Conservation (phyloP, 2,888 invertebrate genomes). For the Drosophila picticornis region DNA sequence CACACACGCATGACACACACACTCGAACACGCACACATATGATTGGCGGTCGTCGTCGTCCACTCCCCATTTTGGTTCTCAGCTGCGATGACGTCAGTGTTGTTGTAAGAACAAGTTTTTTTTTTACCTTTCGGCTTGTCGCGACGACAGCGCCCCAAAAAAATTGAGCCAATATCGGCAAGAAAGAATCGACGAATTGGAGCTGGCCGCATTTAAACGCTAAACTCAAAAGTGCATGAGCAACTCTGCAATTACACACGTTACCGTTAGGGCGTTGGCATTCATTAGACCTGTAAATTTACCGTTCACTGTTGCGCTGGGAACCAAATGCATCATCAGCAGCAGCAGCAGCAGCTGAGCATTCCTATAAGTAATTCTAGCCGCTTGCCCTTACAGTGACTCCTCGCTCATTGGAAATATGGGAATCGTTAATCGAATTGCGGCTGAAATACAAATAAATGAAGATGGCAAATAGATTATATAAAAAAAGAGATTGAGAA, state of each 20-base stretch:
- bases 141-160: slow-evolving; percentile 17
- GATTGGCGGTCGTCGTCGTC: slow-evolving; percentile 71
- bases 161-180: slow-evolving; percentile 29
- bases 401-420: neutral
- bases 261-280: slow-evolving; percentile 71
- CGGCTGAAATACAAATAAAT: neutral
- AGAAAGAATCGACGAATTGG: slow-evolving; percentile 32
- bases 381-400: slow-evolving; percentile 13
- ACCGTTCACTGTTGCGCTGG: slow-evolving; percentile 59
- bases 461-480: neutral
- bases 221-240: slow-evolving; percentile 53
- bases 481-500: neutral
- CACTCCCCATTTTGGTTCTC: slow-evolving; percentile 83
- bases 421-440: neutral
- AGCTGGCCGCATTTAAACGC: slow-evolving; percentile 57
- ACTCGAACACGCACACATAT: slow-evolving; percentile 50
- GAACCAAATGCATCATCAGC: slow-evolving; percentile 25
- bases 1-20: slow-evolving; percentile 8
- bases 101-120: slow-evolving; percentile 73
- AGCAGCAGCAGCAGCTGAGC: slow-evolving; percentile 9
- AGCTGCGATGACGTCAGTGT: slow-evolving; percentile 80
- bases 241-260: slow-evolving; percentile 75
- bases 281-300: slow-evolving; percentile 48
- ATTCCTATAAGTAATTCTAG: slow-evolving; percentile 44
- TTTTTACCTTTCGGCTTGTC: slow-evolving; percentile 23